A percentile compares a stretch with the other conserved stretches of the same genome.
Evolutionary conservation across 2,888 invertebrate genomes (phyloP).

Genomic region (Eueremaeus valkanovi): DNA sequence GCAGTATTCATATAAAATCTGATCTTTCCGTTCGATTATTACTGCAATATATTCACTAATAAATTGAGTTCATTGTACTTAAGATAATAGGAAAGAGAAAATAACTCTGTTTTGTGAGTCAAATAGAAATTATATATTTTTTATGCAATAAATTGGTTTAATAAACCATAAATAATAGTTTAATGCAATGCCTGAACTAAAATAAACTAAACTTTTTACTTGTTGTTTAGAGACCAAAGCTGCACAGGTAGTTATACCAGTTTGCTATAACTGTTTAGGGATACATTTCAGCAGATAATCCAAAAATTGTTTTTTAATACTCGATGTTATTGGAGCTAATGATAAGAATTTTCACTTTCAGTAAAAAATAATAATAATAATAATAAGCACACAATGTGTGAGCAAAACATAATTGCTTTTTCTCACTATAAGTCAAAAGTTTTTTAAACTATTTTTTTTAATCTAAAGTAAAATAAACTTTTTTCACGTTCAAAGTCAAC

Average conservation of each 20-base stretch:
- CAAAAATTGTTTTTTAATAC: no score
- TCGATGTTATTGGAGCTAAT: no score
- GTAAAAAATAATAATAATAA: no score
- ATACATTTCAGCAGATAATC: no score
- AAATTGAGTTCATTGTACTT: not conserved
- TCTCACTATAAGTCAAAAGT: no score
- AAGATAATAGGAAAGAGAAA: not conserved
- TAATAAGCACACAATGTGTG: no score
- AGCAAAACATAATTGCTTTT: no score
- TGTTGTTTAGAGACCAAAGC: not conserved
- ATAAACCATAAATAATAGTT: not conserved
- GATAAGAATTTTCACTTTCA: no score
- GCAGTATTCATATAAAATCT: not conserved
- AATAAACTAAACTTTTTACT: not conserved
- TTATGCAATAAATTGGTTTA: no score
- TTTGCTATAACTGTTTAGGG: not conserved
- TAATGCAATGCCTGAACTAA: not conserved
- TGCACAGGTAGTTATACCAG: not conserved
- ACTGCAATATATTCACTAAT: not conserved
- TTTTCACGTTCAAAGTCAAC: not conserved
- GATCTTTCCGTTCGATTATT: not conserved
- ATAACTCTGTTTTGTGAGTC: not conserved
- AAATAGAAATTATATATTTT: not conserved
- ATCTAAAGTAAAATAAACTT: not conserved
- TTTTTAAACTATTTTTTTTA: not conserved